These are phyloP conservation scores for Murina feae DNA, from an alignment of 2,113 vertebrate genomes.

Conservation along the genomic window DNA sequence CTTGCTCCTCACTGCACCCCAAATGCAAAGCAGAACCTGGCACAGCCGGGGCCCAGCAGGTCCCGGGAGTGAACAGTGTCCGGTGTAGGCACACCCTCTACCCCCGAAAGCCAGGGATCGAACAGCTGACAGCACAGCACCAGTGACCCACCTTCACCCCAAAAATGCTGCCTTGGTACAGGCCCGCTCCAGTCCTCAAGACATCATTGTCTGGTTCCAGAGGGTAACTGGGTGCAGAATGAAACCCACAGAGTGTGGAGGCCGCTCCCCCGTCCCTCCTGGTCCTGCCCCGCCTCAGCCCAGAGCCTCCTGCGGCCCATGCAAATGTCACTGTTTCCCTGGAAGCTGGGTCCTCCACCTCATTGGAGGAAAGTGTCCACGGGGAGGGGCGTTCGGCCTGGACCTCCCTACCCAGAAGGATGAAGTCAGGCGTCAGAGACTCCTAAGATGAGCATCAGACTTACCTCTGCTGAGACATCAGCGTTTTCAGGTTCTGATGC, in stretches of 20 bases:
- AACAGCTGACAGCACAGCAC: background rate
- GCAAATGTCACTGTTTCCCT: background rate
- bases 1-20: background rate
- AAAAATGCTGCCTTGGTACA: fast-evolving
- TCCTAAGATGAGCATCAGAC: fast-evolving
- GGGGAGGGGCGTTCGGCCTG: background rate
- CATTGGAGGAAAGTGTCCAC: background rate
- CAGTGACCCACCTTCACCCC: fast-evolving
- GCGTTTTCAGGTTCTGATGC: background rate
- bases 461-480: background rate
- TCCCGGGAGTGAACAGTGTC: background rate
- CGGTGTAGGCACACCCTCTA: fast-evolving
- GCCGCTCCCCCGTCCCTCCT: background rate
- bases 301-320: background rate
- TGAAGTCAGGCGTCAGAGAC: fast-evolving
- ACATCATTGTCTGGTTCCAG: fast-evolving
- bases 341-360: background rate
- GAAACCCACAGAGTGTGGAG: too few relatives aligned
- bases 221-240: background rate
- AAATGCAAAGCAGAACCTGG: fast-evolving
- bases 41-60: background rate
- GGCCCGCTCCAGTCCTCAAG: fast-evolving
- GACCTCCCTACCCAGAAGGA: background rate
- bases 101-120: fast-evolving
- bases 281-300: background rate